Conservation (phyloP, 2,113 vertebrate genomes). For the Tetraodon nigroviridis region DNA sequence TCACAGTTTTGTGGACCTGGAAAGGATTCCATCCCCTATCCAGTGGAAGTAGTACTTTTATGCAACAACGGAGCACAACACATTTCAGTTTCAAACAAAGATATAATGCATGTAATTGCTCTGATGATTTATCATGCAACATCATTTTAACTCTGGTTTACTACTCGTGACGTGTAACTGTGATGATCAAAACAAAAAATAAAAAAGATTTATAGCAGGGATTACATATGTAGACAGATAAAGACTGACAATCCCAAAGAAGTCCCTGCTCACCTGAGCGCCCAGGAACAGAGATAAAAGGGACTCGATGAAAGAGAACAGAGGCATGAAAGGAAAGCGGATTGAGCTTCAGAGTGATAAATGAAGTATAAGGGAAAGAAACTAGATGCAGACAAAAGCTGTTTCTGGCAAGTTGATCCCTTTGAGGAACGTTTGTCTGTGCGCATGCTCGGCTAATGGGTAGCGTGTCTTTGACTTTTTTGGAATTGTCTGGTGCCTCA, state of each 20-base stretch:
- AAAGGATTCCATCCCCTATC: too few relatives aligned
- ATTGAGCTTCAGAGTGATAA: conserved; percentile 32
- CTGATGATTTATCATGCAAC: too few relatives aligned
- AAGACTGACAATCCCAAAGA: conserved; percentile 40
- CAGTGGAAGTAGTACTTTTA: too few relatives aligned
- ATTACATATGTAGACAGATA: conserved; percentile 39
- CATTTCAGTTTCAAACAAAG: too few relatives aligned
- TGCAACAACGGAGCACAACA: too few relatives aligned
- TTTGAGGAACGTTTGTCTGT: conserved; percentile 45
- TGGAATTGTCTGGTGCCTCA: conserved; percentile 31
- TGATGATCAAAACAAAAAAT: too few relatives aligned
- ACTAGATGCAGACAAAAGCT: conserved; percentile 49
- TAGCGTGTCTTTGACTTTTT: conserved; percentile 52
- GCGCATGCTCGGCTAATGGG: conserved; percentile 19
- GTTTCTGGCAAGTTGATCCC: conserved; percentile 55
- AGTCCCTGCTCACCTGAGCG: conserved; percentile 34
- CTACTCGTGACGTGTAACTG: too few relatives aligned
- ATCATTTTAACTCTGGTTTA: too few relatives aligned
- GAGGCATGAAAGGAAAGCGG: conserved; percentile 22
- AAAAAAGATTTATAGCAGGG: too few relatives aligned
- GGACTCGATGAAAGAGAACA: conserved; percentile 39
- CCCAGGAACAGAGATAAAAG: conserved; percentile 48
- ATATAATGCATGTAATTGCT: too few relatives aligned
- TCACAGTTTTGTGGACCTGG: too few relatives aligned
- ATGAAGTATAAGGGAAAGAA: conserved; percentile 15